A percentile compares a stretch with the other conserved stretches of the same genome.
Conservation (phyloP, 1,140 invertebrate genomes). For the Propsilocerus akamusi region DNA sequence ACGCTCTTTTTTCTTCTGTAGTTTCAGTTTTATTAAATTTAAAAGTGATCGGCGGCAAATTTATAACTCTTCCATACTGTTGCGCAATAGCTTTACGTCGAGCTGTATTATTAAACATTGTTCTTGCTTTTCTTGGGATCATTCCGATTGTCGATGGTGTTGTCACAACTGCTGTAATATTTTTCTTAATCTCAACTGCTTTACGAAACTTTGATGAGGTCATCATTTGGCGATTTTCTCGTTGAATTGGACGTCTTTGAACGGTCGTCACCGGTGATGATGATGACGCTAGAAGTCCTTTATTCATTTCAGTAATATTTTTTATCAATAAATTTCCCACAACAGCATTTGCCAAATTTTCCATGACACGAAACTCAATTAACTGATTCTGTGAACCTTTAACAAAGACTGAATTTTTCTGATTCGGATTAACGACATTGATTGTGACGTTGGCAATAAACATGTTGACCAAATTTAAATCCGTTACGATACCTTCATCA, state of each 20-base stretch:
- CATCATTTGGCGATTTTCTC: constrained; percentile 1
- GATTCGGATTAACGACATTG: constrained; percentile 55
- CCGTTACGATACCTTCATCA: constrained; percentile 7
- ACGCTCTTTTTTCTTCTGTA: not conserved
- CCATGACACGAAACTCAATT: constrained; percentile 53
- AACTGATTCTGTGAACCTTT: constrained; percentile 7
- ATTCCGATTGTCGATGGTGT: not conserved
- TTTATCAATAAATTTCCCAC: constrained; percentile 52
- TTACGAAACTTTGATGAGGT: not conserved
- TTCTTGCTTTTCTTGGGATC: not conserved
- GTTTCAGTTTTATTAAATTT: not conserved
- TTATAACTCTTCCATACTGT: not conserved
- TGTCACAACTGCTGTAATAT: not conserved
- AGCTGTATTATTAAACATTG: not conserved
- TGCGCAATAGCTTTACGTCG: not conserved
- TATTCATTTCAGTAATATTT: constrained; percentile 24
- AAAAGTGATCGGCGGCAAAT: not conserved
- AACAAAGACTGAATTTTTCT: constrained; percentile 9
- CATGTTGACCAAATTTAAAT: constrained; percentile 21
- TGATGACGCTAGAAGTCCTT: not conserved
- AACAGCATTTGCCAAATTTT: constrained; percentile 53
- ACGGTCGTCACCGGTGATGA: not conserved
- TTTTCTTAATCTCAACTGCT: not conserved
- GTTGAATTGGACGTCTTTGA: not conserved
- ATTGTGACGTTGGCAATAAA: constrained; percentile 59